These are phyloP conservation scores for Melikaiella ostensackeni DNA, from an alignment of 2,888 invertebrate species.

Conservation along the genomic window DNA sequence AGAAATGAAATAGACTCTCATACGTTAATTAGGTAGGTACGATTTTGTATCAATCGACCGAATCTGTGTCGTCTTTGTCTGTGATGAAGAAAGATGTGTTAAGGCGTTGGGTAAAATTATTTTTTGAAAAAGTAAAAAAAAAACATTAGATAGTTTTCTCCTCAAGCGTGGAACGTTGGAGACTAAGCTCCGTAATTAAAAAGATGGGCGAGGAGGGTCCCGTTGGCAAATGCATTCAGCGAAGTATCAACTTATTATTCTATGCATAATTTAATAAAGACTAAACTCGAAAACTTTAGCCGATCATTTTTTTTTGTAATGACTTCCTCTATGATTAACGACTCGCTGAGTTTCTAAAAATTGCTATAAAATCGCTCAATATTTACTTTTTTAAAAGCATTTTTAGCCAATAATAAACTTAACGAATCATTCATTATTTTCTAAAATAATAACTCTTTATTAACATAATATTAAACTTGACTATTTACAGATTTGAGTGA, in stretches of 20 bases:
- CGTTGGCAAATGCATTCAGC: constrained; percentile 65
- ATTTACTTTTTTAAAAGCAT: constrained; percentile 1
- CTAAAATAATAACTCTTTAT: constrained; percentile 17
- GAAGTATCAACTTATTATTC: constrained; percentile 59
- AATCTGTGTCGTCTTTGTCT: constrained; percentile 53
- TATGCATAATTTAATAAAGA: constrained; percentile 69
- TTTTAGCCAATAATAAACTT: not conserved
- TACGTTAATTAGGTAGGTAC: constrained; percentile 33
- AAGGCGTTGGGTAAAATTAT: constrained; percentile 37
- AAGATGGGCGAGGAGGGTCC: constrained; percentile 41
- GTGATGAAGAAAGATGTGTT: constrained; percentile 51
- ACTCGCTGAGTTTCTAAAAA: constrained; percentile 13
- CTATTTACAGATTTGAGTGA: constrained; percentile 18
- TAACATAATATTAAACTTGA: constrained; percentile 8
- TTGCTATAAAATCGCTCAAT: not conserved
- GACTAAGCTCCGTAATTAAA: constrained; percentile 34
- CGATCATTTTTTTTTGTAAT: constrained; percentile 21
- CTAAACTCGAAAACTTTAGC: constrained; percentile 69
- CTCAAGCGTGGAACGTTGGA: constrained; percentile 8
- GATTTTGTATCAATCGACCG: constrained; percentile 40
- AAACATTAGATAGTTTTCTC: constrained; percentile 38
- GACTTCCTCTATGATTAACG: constrained; percentile 41
- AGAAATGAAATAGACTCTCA: constrained; percentile 23
- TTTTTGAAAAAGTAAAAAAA: constrained; percentile 36
- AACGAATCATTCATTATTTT: constrained; percentile 3